A percentile compares a stretch with the other conserved stretches of the same genome.
These are phyloP conservation scores for Clepsis dumicolana DNA, from an alignment of 2,888 invertebrate species.

Conservation along the genomic window DNA sequence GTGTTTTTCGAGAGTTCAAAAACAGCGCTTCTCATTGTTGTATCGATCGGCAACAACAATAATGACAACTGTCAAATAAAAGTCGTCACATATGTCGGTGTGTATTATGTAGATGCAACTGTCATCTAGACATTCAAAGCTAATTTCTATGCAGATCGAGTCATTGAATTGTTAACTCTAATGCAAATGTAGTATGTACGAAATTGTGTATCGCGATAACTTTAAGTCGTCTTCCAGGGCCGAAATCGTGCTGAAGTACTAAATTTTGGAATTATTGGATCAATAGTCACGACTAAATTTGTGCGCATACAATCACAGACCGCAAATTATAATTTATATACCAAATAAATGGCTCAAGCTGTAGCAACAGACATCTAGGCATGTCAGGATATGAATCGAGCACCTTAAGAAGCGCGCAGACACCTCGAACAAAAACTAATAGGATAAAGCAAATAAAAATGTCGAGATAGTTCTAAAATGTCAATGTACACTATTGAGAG, in stretches of 20 bases:
- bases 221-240: neutral
- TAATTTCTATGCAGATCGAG: neutral
- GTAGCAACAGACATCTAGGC: neutral
- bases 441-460: slow-evolving; percentile 14
- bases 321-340: slow-evolving; percentile 9
- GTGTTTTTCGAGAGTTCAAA: neutral
- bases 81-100: neutral
- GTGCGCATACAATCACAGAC: slow-evolving; percentile 4
- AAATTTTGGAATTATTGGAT: slow-evolving; percentile 9
- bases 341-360: slow-evolving; percentile 1
- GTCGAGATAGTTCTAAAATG: slow-evolving; percentile 31
- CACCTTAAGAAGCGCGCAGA: neutral
- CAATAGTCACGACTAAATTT: slow-evolving; percentile 9
- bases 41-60: neutral
- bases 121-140: neutral
- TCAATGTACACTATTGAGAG: slow-evolving; percentile 56
- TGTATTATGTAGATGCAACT: neutral
- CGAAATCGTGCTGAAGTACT: slow-evolving; percentile 7
- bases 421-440: neutral
- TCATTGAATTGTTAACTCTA: slow-evolving; percentile 5
- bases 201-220: neutral
- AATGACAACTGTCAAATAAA: neutral
- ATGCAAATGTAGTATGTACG: neutral
- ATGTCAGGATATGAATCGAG: neutral
- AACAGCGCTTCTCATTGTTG: neutral